A percentile compares a stretch with the other conserved stretches of the same genome.
Evolutionary conservation across 2,113 vertebrate genomes (phyloP).

Genomic region (Melanocharis versteri): DNA sequence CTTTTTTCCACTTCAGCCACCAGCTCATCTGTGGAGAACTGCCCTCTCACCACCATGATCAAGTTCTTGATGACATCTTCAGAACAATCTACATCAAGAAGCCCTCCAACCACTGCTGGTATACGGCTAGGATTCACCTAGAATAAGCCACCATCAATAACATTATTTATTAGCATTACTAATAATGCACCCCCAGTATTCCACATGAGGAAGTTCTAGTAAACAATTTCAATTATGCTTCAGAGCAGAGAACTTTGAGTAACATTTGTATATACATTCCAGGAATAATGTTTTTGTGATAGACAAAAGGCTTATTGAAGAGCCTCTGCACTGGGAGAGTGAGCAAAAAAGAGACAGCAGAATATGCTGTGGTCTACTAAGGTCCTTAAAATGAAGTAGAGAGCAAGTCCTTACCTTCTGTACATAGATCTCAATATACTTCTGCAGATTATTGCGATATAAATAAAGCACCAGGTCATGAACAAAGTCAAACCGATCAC

Average conservation of each 20-base stretch:
- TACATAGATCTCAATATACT: conserved; percentile 93
- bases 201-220: neutral
- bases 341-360: neutral
- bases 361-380: neutral
- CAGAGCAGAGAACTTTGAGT: neutral
- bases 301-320: neutral
- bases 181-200: neutral
- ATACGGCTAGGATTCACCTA: conserved; percentile 92
- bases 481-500: conserved; percentile 91
- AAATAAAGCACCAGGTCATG: conserved; percentile 91
- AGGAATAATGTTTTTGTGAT: neutral
- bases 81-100: conserved; percentile 90
- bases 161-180: neutral
- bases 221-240: neutral
- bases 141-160: neutral
- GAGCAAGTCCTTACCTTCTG: conserved; percentile 80
- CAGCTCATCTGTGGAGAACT: conserved; percentile 91
- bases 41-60: conserved; percentile 88
- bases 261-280: neutral
- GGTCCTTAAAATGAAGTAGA: neutral
- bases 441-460: conserved; percentile 91
- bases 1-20: conserved; percentile 93
- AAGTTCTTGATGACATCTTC: conserved; percentile 93
- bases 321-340: neutral
- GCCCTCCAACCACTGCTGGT: conserved; percentile 88